Evolutionary conservation across 2,888 invertebrate genomes (phyloP).

Genomic region (Drosophila meridiana): DNA sequence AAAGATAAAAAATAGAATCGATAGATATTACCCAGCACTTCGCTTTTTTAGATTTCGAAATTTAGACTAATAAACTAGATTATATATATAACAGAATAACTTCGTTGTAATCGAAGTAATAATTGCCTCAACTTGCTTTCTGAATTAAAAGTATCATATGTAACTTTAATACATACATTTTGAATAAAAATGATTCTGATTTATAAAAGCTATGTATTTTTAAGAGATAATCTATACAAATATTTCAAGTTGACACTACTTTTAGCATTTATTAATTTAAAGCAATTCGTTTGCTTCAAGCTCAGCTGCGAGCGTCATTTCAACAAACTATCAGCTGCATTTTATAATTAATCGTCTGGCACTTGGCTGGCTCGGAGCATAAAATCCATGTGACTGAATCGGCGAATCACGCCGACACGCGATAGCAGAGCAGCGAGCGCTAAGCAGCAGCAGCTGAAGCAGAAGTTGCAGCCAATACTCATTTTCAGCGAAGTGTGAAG

Average conservation of each 20-base stretch:
- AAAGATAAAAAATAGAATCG: neutral
- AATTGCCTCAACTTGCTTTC: neutral
- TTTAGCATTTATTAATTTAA: neutral
- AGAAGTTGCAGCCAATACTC: slow-evolving; percentile 24
- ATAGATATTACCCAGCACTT: too few species aligned
- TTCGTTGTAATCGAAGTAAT: neutral
- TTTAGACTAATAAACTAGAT: too few species aligned
- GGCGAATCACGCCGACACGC: slow-evolving; percentile 19
- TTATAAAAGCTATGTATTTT: too few species aligned
- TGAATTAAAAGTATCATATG: neutral
- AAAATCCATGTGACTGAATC: slow-evolving; percentile 57
- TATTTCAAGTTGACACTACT: neutral
- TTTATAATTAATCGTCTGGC: slow-evolving; percentile 72
- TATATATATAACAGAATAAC: too few species aligned
- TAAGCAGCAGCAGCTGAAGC: slow-evolving; percentile 13
- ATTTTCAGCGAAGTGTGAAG: slow-evolving; percentile 43
- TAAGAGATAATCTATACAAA: neutral
- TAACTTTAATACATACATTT: neutral
- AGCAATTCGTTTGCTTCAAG: slow-evolving; percentile 12
- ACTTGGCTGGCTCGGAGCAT: slow-evolving; percentile 64
- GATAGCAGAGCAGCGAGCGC: neutral
- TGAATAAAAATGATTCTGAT: too few species aligned
- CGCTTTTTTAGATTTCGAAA: too few species aligned
- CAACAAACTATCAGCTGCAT: slow-evolving; percentile 33
- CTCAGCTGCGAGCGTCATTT: slow-evolving; percentile 12